phyloP scores from a whole-genome alignment of 2,888 invertebrate genomes.

The Pandemis corylana region DNA sequence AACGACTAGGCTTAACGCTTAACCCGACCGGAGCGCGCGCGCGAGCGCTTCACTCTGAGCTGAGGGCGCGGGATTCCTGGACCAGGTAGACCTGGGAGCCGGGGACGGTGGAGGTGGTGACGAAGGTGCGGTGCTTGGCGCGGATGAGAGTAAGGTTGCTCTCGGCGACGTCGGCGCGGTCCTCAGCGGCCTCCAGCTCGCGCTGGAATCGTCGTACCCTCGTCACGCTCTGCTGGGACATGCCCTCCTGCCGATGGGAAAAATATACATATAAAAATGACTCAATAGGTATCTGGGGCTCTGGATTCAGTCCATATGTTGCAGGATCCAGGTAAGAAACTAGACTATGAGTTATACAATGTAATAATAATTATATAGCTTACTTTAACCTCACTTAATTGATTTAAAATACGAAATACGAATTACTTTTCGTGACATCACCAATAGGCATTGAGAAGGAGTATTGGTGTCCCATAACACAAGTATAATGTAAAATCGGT shows the following conservation, averaged over 20 bases:
- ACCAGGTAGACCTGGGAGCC: conserved; percentile 96
- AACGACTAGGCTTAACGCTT: conserved; percentile 83
- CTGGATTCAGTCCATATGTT: too few species aligned
- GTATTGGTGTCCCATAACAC: too few species aligned
- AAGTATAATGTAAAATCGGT: too few species aligned
- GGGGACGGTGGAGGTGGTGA: conserved; percentile 96
- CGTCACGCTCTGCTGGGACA: conserved; percentile 96
- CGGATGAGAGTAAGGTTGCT: conserved; percentile 97
- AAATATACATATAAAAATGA: neutral
- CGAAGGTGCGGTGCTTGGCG: conserved; percentile 99
- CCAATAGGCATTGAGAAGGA: too few species aligned
- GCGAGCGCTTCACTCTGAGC: conserved; percentile 70
- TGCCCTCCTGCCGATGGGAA: conserved; percentile 88
- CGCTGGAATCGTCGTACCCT: conserved; percentile 99
- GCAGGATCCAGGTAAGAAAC: too few species aligned
- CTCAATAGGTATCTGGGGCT: too few species aligned
- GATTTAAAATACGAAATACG: too few species aligned
- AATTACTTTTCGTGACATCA: too few species aligned
- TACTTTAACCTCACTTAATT: too few species aligned
- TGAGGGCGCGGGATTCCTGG: conserved; percentile 91
- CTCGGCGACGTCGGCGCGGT: conserved; percentile 97
- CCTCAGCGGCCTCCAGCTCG: conserved; percentile 98
- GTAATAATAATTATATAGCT: too few species aligned
- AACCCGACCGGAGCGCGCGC: conserved; percentile 77
- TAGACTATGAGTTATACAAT: too few species aligned